Evolutionary conservation across 2,113 vertebrate genomes (phyloP).

Genomic region (Dolichallabes microphthalmus): DNA sequence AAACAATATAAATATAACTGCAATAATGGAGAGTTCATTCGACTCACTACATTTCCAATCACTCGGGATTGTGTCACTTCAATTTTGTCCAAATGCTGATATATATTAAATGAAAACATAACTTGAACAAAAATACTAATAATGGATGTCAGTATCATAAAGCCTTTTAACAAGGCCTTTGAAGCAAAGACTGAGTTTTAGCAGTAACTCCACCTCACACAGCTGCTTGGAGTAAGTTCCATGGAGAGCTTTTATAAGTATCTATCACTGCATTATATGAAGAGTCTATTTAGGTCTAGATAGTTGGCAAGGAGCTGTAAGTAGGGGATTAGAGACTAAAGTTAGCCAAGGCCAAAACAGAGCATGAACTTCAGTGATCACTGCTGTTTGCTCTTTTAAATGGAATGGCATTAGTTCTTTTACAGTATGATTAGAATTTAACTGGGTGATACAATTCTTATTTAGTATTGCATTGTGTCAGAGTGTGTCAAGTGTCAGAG

Average conservation of each 20-base stretch:
- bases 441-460: background rate
- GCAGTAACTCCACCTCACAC: conserved; percentile 65
- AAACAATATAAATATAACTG: conserved; percentile 48
- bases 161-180: conserved; percentile 48
- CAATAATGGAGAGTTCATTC: conserved; percentile 39
- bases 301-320: conserved; percentile 57
- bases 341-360: conserved; percentile 57
- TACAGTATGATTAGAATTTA: background rate
- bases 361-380: conserved; percentile 15
- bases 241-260: conserved; percentile 62
- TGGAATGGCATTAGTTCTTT: background rate
- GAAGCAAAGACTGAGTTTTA: conserved; percentile 54
- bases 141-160: conserved; percentile 58
- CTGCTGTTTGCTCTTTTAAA: conserved; percentile 20
- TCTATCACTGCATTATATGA: conserved; percentile 59
- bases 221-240: conserved; percentile 55
- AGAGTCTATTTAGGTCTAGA: conserved; percentile 66
- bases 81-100: background rate
- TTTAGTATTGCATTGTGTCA: background rate
- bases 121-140: conserved; percentile 48
- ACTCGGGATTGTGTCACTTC: conserved; percentile 38
- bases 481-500: background rate
- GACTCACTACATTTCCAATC: background rate
- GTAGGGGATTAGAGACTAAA: conserved; percentile 61
- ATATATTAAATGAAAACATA: conserved; percentile 42